A percentile compares a stretch with the other conserved stretches of the same genome.
phyloP scores from a whole-genome alignment of 1,140 invertebrate species.

The Ganaspis sp. region DNA sequence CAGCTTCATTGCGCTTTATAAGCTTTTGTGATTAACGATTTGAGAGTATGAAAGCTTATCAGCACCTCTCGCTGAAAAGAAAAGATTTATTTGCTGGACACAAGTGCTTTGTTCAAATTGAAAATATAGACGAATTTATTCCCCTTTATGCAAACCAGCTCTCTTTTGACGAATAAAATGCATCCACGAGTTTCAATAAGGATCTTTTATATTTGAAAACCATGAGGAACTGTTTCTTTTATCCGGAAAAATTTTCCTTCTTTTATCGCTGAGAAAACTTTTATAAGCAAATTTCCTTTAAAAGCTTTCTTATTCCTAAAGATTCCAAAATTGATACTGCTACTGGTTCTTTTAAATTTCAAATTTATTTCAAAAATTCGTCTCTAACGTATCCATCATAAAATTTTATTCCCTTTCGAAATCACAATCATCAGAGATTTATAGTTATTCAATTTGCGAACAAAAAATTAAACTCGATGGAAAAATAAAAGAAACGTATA shows the following conservation, averaged over 20 bases:
- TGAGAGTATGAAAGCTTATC: slow-evolving; percentile 23
- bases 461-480: too few species aligned
- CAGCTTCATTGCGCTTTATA: slow-evolving; percentile 21
- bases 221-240: too few species aligned
- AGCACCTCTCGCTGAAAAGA: not conserved
- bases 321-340: too few species aligned
- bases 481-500: too few species aligned
- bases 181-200: not conserved
- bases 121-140: slow-evolving; percentile 20
- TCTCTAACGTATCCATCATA: too few species aligned
- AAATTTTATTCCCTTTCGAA: too few species aligned
- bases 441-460: too few species aligned
- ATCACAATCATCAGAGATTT: too few species aligned
- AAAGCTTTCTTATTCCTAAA: not conserved
- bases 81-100: slow-evolving; percentile 13
- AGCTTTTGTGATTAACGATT: slow-evolving; percentile 27
- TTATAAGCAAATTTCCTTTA: not conserved
- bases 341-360: too few species aligned
- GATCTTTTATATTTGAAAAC: not conserved
- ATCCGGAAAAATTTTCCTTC: too few species aligned
- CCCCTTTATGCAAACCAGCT: not conserved
- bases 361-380: too few species aligned
- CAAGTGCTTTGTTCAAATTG: slow-evolving; percentile 10
- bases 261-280: not conserved
- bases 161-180: not conserved